Percentiles rank a stretch among this genome's conserved stretches.
phyloP scores from a whole-genome alignment of 2,797 vertebrate species.

The Vespertilio murinus region DNA sequence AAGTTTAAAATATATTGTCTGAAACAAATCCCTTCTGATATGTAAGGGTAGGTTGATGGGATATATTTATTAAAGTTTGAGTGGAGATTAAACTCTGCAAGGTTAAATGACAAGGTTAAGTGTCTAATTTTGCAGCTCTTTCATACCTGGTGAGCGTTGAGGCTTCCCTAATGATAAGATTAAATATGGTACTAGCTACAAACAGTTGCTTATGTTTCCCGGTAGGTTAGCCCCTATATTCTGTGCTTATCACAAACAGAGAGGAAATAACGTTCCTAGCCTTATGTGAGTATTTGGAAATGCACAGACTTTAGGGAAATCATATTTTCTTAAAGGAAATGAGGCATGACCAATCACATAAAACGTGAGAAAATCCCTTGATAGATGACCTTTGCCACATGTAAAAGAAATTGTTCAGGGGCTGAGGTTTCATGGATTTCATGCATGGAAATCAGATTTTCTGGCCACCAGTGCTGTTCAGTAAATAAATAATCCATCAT shows the following conservation, averaged over 20 bases:
- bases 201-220: constrained; percentile 76
- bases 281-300: constrained; percentile 83
- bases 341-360: constrained; percentile 92
- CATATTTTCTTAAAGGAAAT: constrained; percentile 90
- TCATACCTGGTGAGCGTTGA: constrained; percentile 73
- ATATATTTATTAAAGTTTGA: constrained; percentile 70
- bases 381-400: constrained; percentile 90
- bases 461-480: constrained; percentile 89
- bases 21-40: constrained; percentile 53
- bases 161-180: constrained; percentile 82
- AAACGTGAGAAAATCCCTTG: constrained; percentile 89
- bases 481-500: constrained; percentile 94
- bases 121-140: constrained; percentile 77
- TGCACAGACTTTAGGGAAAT: constrained; percentile 85
- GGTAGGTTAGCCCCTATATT: constrained; percentile 79
- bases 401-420: constrained; percentile 87
- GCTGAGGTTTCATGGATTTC: constrained; percentile 89
- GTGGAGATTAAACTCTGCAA: constrained; percentile 75
- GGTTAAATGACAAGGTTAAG: constrained; percentile 82
- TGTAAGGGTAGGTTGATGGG: constrained; percentile 15
- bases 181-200: constrained; percentile 83
- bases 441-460: constrained; percentile 92
- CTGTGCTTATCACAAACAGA: constrained; percentile 82
- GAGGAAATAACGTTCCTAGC: constrained; percentile 85
- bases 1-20: constrained; percentile 7